Conservation (phyloP, 1,140 invertebrate species). For the Dryas iulia region DNA sequence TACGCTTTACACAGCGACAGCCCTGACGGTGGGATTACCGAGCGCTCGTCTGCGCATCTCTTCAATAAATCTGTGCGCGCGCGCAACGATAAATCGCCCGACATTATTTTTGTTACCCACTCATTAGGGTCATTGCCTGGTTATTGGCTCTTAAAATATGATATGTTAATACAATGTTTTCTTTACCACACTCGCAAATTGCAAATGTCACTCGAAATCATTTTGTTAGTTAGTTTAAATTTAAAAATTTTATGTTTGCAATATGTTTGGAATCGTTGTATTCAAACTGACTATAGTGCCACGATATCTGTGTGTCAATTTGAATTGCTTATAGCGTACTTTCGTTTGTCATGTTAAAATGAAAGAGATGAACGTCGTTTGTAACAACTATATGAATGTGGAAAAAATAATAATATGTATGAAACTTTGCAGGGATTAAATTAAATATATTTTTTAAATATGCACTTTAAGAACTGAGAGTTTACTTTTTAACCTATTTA, state of each 20-base stretch:
- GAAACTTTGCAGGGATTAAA: too few species aligned
- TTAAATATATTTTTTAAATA: too few species aligned
- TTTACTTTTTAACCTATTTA: too few species aligned
- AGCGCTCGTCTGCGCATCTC: conserved; percentile 50
- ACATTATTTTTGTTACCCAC: conserved; percentile 77
- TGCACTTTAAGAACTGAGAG: too few species aligned
- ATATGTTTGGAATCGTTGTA: neutral
- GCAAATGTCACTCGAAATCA: conserved; percentile 42
- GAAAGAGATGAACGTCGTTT: too few species aligned
- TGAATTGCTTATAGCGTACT: too few species aligned
- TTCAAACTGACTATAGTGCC: neutral
- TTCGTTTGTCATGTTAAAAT: too few species aligned
- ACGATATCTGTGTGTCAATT: too few species aligned
- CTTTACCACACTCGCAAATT: conserved; percentile 57
- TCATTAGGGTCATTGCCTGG: conserved; percentile 78
- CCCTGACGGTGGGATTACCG: conserved; percentile 66
- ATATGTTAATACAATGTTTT: conserved; percentile 60
- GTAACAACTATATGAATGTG: too few species aligned
- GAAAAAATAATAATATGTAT: too few species aligned
- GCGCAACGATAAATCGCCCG: conserved; percentile 70
- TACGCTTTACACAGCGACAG: conserved; percentile 22
- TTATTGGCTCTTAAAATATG: conserved; percentile 74
- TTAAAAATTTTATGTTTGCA: too few species aligned
- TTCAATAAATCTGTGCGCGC: conserved; percentile 72
- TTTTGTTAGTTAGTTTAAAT: conserved; percentile 36